These are phyloP conservation scores for Microctonus hyperodae DNA, from an alignment of 2,888 invertebrate species.

Conservation along the genomic window DNA sequence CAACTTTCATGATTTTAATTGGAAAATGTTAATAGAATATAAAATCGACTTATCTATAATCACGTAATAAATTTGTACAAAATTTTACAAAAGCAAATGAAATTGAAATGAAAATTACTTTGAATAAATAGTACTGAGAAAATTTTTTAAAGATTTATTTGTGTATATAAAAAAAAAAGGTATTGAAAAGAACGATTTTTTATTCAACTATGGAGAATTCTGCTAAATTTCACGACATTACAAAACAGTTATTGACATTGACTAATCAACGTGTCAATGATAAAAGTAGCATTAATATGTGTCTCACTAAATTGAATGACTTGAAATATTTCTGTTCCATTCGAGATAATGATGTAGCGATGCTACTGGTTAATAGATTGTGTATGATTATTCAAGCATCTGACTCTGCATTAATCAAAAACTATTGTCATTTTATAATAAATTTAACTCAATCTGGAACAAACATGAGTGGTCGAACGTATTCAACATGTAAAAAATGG, in stretches of 20 bases:
- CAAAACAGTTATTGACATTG: slow-evolving; percentile 46
- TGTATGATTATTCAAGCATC: slow-evolving; percentile 44
- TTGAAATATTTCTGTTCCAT: slow-evolving; percentile 67
- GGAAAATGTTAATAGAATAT: too few species aligned
- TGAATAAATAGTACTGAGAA: neutral
- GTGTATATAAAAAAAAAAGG: neutral
- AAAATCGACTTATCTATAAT: too few species aligned
- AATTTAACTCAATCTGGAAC: slow-evolving; percentile 47
- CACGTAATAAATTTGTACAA: too few species aligned
- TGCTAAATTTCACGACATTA: slow-evolving; percentile 45
- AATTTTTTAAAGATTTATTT: neutral
- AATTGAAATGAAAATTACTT: neutral
- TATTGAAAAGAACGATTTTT: neutral
- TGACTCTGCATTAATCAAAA: slow-evolving; percentile 49
- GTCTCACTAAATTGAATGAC: slow-evolving; percentile 71
- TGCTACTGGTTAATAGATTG: slow-evolving; percentile 50
- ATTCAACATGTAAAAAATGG: slow-evolving; percentile 49
- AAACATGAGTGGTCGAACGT: slow-evolving; percentile 45
- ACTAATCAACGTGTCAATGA: slow-evolving; percentile 47
- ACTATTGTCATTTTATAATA: slow-evolving; percentile 48
- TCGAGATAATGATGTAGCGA: slow-evolving; percentile 62
- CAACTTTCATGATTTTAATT: too few species aligned
- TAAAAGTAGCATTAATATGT: slow-evolving; percentile 62
- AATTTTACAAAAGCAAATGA: neutral
- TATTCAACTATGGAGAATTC: slow-evolving; percentile 17